Evolutionary conservation across 2,797 vertebrate species (phyloP), one percentile per base, ranked within the genome.

Genomic region (Emys orbicularis): DNA sequence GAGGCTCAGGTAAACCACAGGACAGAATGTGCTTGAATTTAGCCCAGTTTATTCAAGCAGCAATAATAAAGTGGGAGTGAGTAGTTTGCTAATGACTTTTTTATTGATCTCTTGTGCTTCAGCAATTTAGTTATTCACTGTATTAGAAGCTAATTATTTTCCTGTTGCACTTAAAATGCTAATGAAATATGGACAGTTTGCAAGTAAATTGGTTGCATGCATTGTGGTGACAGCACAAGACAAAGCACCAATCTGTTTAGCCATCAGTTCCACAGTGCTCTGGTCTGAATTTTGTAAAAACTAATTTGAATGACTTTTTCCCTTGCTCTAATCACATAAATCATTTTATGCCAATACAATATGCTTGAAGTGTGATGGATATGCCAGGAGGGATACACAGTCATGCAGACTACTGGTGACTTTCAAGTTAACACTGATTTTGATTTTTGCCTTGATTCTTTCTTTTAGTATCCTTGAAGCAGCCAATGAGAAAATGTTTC

Each of bases 61-160:
- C 8, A 44, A 49, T 87, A 90, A 74, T 90, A 92, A 95, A 93
- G 89, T 41, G 52, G 16, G 59, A 93, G n/a, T 41, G 53, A 93
- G 72, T 0, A 0, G 86, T 95, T 93, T 87, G 61, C 18, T 96
- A 93, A 95, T 89, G 90, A 86, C 86, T 95, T 25, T 84, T 94
- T 90, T 83, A 91, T 94, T 89, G 96, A 97, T 96, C n/a, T 81
- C 47, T 90, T 90, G 74, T 93, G 90, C 89, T 96, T 68, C 50
- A 88, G 86, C 92, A 94, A 89, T 95, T 94, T 95, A 90, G 72
- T 86, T 92, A 34, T 54, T 83, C 68, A 84, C 84, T 87, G 54
- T 84, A 68, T 94, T 95, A 94, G 37, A 87, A 96, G 76, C 49
- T 94, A 95, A 95, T 97, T 97, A 92, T 95, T 95, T 97, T 95